A percentile compares a stretch with the other conserved stretches of the same genome.
Conservation (phyloP, 2,797 vertebrate genomes). For the Phaenicophaeus curvirostris region DNA sequence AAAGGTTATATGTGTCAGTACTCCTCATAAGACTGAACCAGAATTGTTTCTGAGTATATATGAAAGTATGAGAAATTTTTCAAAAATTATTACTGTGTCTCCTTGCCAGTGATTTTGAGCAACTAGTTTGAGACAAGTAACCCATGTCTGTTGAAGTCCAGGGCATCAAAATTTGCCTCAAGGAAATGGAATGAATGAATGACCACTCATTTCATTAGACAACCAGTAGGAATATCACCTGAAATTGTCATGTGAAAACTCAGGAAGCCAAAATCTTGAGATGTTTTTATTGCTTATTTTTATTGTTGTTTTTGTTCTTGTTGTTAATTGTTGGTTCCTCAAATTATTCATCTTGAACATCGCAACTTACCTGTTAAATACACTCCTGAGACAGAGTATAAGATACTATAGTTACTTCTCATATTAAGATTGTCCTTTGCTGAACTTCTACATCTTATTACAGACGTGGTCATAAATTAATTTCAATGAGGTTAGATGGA, state of each 20-base stretch:
- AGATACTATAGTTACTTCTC: neutral
- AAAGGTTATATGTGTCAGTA: neutral
- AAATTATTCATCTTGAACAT: neutral
- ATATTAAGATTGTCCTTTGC: neutral
- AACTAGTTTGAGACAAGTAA: neutral
- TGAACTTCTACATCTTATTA: neutral
- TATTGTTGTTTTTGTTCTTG: neutral
- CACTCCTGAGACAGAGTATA: neutral
- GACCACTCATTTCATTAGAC: neutral
- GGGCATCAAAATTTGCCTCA: neutral
- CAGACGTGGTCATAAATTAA: neutral
- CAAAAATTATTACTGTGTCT: neutral
- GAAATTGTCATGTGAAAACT: neutral
- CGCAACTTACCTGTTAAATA: neutral
- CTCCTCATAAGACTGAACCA: neutral
- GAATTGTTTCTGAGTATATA: neutral
- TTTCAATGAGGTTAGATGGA: neutral
- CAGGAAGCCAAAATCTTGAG: neutral
- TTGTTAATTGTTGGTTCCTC: neutral
- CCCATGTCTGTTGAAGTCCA: rapidly evolving
- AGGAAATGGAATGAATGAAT: neutral
- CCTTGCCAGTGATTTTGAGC: neutral
- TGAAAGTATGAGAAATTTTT: neutral
- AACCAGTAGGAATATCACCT: neutral
- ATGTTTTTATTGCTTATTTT: neutral